These are phyloP conservation scores for Anguilla anguilla DNA, from an alignment of 2,797 vertebrate species.

Conservation along the genomic window DNA sequence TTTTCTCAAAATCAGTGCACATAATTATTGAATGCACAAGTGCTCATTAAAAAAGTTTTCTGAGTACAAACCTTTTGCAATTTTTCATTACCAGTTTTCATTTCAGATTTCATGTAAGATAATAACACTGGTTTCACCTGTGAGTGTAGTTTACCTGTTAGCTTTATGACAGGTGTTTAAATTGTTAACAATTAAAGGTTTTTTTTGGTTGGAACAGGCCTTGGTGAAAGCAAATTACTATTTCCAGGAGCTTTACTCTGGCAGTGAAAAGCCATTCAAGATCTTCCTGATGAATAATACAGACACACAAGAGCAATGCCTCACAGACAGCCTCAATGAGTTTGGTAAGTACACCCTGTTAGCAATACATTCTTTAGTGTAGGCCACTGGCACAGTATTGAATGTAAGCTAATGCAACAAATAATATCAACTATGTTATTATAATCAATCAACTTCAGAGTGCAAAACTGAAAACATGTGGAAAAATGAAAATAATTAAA, in stretches of 20 bases:
- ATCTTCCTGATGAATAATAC: conserved; percentile 96
- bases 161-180: not conserved
- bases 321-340: conserved; percentile 96
- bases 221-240: conserved; percentile 86
- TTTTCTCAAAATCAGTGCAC: no score
- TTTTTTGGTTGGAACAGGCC: conserved; percentile 70
- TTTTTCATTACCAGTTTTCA: no score
- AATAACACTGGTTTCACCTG: not conserved
- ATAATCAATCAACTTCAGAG: no score
- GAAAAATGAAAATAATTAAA: no score
- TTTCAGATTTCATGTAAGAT: not conserved
- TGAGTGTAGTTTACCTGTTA: not conserved
- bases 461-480: no score
- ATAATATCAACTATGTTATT: no score
- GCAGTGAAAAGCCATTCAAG: conserved; percentile 91
- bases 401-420: no score
- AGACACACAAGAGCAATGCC: conserved; percentile 85
- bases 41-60: no score
- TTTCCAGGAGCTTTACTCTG: conserved; percentile 87
- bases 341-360: conserved; percentile 75
- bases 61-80: no score
- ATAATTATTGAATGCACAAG: no score
- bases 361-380: no score
- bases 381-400: no score
- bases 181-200: not conserved